These are phyloP conservation scores for Caenorhabditis drosophilae DNA, from an alignment of 2,888 invertebrate genomes.

Conservation along the genomic window DNA sequence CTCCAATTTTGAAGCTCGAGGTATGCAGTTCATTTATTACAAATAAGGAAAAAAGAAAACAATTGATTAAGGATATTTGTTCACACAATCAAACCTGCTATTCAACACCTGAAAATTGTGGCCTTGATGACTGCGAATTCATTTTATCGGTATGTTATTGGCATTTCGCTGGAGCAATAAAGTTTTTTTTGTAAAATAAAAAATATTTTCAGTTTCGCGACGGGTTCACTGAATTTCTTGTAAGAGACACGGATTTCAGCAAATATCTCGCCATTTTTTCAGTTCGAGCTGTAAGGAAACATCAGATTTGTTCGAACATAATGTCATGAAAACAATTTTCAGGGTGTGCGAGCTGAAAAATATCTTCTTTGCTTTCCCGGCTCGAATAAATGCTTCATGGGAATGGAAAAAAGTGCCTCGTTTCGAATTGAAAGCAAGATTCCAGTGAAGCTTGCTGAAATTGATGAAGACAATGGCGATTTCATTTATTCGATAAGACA, in stretches of 20 bases:
- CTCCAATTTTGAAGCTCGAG: no score
- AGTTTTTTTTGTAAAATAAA: background rate
- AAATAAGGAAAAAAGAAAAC: no score
- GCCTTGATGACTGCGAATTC: background rate
- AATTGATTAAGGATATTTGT: no score
- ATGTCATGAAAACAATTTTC: background rate
- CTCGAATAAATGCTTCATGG: slow-evolving; percentile 2
- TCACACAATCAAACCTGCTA: background rate
- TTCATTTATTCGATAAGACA: slow-evolving; percentile 3
- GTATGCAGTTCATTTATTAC: no score
- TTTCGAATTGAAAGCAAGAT: slow-evolving; percentile 1
- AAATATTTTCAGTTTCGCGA: background rate
- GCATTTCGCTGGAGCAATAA: background rate
- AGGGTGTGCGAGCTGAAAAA: background rate
- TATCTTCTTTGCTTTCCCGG: slow-evolving; percentile 1
- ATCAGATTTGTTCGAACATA: background rate
- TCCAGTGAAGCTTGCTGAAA: background rate
- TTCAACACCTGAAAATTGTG: background rate
- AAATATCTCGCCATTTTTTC: background rate
- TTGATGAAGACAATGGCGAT: background rate
- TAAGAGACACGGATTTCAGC: background rate
- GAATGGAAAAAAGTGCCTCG: background rate
- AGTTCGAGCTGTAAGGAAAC: background rate
- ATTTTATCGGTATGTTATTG: background rate
- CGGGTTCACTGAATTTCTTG: background rate